Evolutionary conservation across 2,113 vertebrate genomes (phyloP).

Genomic region (Aviceda subcristata): DNA sequence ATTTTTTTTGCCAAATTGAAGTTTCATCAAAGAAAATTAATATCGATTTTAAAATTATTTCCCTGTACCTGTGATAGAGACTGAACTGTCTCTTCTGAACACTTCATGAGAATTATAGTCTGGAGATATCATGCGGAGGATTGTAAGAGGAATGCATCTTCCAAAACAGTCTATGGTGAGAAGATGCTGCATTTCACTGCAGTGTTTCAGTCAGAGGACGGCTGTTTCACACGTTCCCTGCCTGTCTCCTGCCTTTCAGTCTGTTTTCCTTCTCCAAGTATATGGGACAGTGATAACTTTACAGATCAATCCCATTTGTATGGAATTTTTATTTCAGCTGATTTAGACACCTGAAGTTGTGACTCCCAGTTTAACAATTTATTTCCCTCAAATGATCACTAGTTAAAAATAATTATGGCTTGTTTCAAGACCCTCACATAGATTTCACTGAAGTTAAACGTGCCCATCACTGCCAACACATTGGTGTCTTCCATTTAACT

Average conservation of each 20-base stretch:
- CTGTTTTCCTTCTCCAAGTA: not conserved
- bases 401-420: not conserved
- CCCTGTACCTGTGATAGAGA: not conserved
- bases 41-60: not conserved
- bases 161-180: not conserved
- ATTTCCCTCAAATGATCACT: not conserved
- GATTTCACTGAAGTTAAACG: not conserved
- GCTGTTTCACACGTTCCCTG: not conserved
- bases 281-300: not conserved
- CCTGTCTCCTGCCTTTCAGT: not conserved
- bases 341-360: not conserved
- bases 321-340: not conserved
- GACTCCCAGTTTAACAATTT: not conserved
- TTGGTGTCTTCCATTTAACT: not conserved
- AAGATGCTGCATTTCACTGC: not conserved
- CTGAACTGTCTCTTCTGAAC: not conserved
- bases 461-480: not conserved
- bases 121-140: not conserved
- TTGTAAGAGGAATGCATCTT: not conserved
- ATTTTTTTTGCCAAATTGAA: not conserved
- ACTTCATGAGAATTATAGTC: not conserved
- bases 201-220: not conserved
- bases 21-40: not conserved
- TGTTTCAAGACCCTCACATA: not conserved
- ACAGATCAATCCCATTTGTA: not conserved